Base-by-base conservation (phyloP, 2,888 invertebrate species). In the Hyles lineata region DNA sequence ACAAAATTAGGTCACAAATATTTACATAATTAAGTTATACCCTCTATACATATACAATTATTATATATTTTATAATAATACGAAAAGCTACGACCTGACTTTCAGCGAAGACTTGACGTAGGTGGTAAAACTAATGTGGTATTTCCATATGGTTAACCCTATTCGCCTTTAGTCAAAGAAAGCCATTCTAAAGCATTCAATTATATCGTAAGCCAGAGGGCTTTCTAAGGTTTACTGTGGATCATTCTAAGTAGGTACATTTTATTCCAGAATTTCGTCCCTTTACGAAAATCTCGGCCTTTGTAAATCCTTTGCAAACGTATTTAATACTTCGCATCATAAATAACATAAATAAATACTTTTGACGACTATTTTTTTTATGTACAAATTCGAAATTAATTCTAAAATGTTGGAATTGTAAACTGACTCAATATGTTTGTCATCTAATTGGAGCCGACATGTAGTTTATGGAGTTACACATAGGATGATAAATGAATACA, bases 271-370 rank as follows among this genome's bases (percentile, higher is more conserved):
- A 80, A 80, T 80, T 79, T 81, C 79, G 78, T 79, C 80, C 80
- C 78, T 79, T 82, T 82, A 79, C 75, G 72, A 75, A 80, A 78
- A 77, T 76, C 78, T 76, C 77, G 74, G 61, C 75, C 82, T 76
- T 80, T 78, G 77, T 80, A 77, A 81, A 80, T 82, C 75, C 82
- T 76, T 80, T 78, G 77, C 80, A 77, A 81, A 80, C 80, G 77
- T 82, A 76, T 76, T 70, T 70, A 23, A 75, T 76, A 78, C 73
- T 69, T 77, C 73, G 75, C 72, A 74, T 76, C 74, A 70, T 78
- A 74, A 77, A 77, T 74, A 75, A 72, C 73, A 73, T 71, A 43
- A 61, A 62, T 52, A 71, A 62, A 61, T 52, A n/a, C 19, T 29
- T 11, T 60, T 19, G 1, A 59, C 8, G 1, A 17, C 23, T 19